Evolutionary conservation across 2,113 vertebrate species (phyloP), one percentile per base, ranked within the genome.

Genomic region (Proteles cristata): DNA sequence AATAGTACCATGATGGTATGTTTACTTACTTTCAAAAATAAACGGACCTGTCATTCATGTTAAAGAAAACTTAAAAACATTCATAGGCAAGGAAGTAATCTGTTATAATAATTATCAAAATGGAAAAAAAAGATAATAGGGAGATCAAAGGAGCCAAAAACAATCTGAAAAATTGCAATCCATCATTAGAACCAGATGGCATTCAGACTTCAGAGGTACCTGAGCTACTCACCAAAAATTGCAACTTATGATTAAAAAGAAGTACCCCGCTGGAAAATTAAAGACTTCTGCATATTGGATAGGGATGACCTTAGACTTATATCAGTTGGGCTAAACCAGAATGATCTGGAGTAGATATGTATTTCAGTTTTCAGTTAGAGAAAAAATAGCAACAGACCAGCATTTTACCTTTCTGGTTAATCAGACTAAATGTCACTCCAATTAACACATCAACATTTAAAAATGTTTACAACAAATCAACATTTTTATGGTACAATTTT

Each of bases 161-260:
- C 84, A 96, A 33, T 86, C 55, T 90, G 95, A 80, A 94, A 98
- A 98, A 39, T 1, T 93, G 53, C 69, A 96, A 82, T 66, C 19
- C 5, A 90, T 65, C 76, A 87, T 55, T 79, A 77, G 83, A 68
- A 85, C 74, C 39, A 97, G 53, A 92, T 8, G 5, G 33, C 15
- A 77, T 61, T 74, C 82, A 63, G 88, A 91, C 61, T 74, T 97
- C 65, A 91, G 16, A 94, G 91, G n/a, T 35, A 94, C 92, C 4
- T 8, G 63, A 97, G 25, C 16, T 66, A 50, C 61, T 90, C 73
- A 86, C 11, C 87, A 77, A 95, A 35, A 92, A 43, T 79, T 28
- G 35, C 61, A 91, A 33, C 43, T 96, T 93, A 71, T 88, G n/a
- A 93, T 35, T 69, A 93, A 96, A 63, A 35, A 88, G 33, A 87